These are phyloP conservation scores for Sinonovacula constricta DNA, from an alignment of 1,140 invertebrate species.

Conservation along the genomic window DNA sequence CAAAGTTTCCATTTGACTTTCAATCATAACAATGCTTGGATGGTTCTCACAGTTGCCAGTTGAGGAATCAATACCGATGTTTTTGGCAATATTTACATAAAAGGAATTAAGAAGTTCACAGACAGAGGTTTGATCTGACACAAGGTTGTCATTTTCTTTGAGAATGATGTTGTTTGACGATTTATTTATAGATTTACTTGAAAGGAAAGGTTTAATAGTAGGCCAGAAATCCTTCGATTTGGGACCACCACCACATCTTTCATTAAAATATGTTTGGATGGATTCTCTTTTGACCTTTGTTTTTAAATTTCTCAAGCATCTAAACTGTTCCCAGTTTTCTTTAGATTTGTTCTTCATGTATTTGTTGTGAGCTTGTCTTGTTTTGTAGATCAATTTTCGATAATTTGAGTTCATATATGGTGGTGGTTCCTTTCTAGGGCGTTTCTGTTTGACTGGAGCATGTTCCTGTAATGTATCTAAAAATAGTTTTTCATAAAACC, in stretches of 20 bases:
- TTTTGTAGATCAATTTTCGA: constrained; percentile 7
- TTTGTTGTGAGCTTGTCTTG: neutral
- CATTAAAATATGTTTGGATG: neutral
- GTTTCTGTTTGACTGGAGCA: constrained; percentile 1
- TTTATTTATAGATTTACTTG: neutral
- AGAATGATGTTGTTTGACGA: neutral
- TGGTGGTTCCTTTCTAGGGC: neutral
- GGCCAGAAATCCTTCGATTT: constrained; percentile 31
- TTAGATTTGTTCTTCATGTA: constrained; percentile 3
- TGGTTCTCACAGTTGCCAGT: neutral
- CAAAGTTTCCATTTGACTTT: neutral
- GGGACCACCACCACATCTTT: constrained; percentile 17
- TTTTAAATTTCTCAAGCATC: neutral
- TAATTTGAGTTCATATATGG: constrained; percentile 14
- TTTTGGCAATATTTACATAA: neutral
- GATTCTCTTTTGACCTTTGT: neutral
- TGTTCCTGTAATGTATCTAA: neutral
- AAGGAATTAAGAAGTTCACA: neutral
- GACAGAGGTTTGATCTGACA: neutral
- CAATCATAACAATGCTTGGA: neutral
- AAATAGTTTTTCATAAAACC: neutral
- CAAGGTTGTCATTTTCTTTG: neutral
- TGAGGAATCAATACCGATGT: neutral
- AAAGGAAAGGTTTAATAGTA: constrained; percentile 9
- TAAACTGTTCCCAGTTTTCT: constrained; percentile 2